phyloP scores from a whole-genome alignment of 2,888 invertebrate species.

The Dermolepida albohirtum region DNA sequence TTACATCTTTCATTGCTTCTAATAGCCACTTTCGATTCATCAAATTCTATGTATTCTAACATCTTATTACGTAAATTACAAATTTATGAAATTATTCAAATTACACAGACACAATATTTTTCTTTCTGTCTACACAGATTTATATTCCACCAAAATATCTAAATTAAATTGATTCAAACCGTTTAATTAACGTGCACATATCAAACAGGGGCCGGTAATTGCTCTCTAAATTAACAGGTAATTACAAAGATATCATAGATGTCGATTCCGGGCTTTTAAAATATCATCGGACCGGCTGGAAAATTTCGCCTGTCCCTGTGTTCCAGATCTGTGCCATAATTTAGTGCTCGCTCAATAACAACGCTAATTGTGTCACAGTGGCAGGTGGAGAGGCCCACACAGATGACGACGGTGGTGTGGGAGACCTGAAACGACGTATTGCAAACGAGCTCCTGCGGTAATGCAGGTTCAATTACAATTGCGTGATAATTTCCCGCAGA shows the following conservation, averaged over 20 bases:
- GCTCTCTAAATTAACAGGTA: constrained; percentile 31
- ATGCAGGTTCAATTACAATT: constrained; percentile 11
- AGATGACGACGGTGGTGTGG: background rate
- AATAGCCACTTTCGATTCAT: no score
- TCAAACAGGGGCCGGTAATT: constrained; percentile 28
- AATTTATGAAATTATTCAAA: no score
- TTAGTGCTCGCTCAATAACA: constrained; percentile 1
- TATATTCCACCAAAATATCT: background rate
- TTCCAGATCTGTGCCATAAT: constrained; percentile 4
- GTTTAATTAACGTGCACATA: constrained; percentile 9
- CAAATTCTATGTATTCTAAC: no score
- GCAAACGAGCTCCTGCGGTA: constrained; percentile 11
- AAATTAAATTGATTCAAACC: background rate
- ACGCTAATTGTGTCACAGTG: background rate
- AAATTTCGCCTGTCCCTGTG: background rate
- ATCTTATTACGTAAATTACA: no score
- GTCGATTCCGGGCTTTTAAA: constrained; percentile 14
- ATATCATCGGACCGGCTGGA: constrained; percentile 1
- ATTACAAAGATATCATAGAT: constrained; percentile 17
- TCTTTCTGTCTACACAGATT: no score
- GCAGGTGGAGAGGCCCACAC: background rate
- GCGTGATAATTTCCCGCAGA: constrained; percentile 4
- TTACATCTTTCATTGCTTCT: no score
- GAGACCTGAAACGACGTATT: background rate
- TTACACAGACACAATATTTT: no score